Conservation (phyloP, 2,888 invertebrate species). For the Meghimatium bilineatum region DNA sequence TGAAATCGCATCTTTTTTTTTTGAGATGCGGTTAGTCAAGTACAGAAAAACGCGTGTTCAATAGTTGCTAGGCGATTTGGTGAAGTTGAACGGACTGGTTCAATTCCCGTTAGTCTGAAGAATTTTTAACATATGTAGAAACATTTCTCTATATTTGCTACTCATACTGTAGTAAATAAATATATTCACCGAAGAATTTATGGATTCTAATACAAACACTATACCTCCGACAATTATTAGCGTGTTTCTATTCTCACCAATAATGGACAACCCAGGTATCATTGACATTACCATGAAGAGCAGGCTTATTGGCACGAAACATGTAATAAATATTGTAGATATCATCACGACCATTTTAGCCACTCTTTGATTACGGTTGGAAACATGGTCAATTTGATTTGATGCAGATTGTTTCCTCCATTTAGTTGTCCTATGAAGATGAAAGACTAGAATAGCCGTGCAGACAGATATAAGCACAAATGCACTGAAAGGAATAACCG, state of each 20-base stretch:
- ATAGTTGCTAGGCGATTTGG: no score
- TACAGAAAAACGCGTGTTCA: no score
- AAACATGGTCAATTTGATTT: background rate
- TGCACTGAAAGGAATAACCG: background rate
- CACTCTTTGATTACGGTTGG: background rate
- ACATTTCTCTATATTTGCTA: background rate
- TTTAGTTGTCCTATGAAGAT: no score
- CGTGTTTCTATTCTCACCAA: background rate
- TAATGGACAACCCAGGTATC: background rate
- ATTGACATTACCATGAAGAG: background rate
- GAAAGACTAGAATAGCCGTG: background rate
- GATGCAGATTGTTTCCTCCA: background rate
- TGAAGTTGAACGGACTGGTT: no score
- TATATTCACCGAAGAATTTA: background rate
- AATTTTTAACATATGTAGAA: no score
- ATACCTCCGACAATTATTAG: background rate
- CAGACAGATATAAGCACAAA: background rate
- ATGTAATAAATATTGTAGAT: background rate
- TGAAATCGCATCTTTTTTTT: no score
- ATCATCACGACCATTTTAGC: constrained; percentile 2
- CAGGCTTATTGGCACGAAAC: background rate
- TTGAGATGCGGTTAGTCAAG: no score
- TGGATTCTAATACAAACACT: background rate
- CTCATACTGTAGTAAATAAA: background rate
- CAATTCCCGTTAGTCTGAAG: no score